Conservation (phyloP, 2,888 invertebrate genomes). For the Caenorhabditis macrosperma region DNA sequence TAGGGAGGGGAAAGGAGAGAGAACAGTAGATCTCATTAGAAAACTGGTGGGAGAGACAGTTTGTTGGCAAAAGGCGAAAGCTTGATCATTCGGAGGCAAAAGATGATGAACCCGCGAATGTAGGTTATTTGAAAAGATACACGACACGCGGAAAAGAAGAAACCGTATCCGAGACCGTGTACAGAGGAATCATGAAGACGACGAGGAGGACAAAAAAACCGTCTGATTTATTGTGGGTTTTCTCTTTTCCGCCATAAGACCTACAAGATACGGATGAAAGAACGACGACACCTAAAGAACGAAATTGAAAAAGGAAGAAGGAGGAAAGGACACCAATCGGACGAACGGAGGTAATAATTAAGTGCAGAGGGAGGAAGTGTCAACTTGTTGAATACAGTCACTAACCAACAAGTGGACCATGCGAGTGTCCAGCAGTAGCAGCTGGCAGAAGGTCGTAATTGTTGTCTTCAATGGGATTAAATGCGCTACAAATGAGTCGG, state of each 20-base stretch:
- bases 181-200: neutral
- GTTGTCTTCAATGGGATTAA: conserved; percentile 20
- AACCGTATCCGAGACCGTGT: conserved; percentile 1
- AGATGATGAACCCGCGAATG: conserved; percentile 22
- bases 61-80: conserved; percentile 33
- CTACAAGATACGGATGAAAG: neutral
- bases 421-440: conserved; percentile 4
- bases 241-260: conserved; percentile 7
- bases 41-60: conserved; percentile 31
- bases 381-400: neutral
- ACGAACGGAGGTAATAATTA: conserved; percentile 32
- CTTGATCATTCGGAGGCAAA: neutral
- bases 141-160: neutral
- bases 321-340: conserved; percentile 10
- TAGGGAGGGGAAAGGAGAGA: neutral
- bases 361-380: conserved; percentile 16
- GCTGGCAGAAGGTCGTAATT: conserved; percentile 42
- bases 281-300: neutral
- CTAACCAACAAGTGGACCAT: conserved; percentile 28
- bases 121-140: conserved; percentile 31
- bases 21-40: conserved; percentile 44
- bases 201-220: conserved; percentile 9
- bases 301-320: conserved; percentile 1
- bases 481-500: conserved; percentile 36
- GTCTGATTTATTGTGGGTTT: conserved; percentile 47